Evolutionary conservation across 2,888 invertebrate genomes (phyloP), one percentile per base, ranked within the genome.

Genomic region (Acanthosoma haemorrhoidale): DNA sequence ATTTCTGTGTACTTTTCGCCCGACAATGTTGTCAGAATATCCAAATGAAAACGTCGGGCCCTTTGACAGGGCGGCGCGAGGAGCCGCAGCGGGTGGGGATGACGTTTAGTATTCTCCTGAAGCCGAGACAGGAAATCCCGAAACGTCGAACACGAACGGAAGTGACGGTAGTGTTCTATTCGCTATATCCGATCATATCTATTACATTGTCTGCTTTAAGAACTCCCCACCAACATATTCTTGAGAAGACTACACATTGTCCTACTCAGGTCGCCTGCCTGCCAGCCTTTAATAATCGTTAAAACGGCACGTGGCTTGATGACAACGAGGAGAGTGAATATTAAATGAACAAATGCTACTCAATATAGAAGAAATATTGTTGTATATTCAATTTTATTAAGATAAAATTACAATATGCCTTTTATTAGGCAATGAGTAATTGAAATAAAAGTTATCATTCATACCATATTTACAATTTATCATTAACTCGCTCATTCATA

Each of bases 101-200:
- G 11, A 36, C n/a, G 6, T 36, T 61, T 36, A 61, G 61, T 61
- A 61, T 61, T 34, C 61, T 36, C 34, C 61, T 61, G 61, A 61
- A 36, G 61, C 32, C 59, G 32, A 36, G 21, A 34, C 61, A 32
- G 61, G 61, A 61, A 61, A 61, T 36, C 61, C 36, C 61, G 61
- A 61, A 61, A 61, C 61, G 59, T 59, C 59, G 59, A 59, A 36
- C 36, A 6, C 21, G 36, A 36, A 21, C 61, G 61, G 61, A 61
- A 61, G 61, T 61, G 36, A 61, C 61, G 61, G n/a, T n/a, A 15
- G 13, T n/a, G 11, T 36, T 36, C 34, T 16, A 21, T 34, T 21
- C 36, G 32, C 34, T 61, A 61, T 34, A 16, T 36, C 61, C 36
- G 61, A 34, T 32, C 16, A 18, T 21, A 61, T 61, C 34, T 34